Base-by-base conservation (phyloP, 92 coral and sea anemone genomes). In the Porites lobata region DNA sequence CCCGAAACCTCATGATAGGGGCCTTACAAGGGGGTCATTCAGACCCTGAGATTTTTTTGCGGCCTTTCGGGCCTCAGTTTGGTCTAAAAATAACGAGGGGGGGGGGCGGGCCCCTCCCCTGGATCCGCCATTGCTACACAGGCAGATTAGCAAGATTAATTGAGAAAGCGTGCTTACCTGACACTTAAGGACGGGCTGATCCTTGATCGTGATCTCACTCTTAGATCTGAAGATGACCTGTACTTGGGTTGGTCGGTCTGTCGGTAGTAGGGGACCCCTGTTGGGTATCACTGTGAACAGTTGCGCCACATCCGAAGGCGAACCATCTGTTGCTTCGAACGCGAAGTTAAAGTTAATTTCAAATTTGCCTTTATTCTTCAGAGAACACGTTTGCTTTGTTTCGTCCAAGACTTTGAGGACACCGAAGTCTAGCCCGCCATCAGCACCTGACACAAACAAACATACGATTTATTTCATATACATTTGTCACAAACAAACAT, bases 351-450 rank as follows among this genome's bases (percentile, higher is more conserved):
- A 98, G 84, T 90, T 98, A 93, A 98, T 98, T 79, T 98, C 99
- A 80, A 96, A 98, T 77, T 96, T 91, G 57, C 99, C 99, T 59
- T 98, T 98, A 91, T 98, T 98, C 87, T 98, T 98, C 54, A 98
- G 92, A 53, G 99, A 98, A 79, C 98, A 96, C 0, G 99, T 85
- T 73, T 96, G 99, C 20, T 98, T 98, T 59, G 96, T 92, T 78
- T 98, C 99, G 76, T 98, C 99, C 84, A 98, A 77, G 17, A 96
- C 99, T 87, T 96, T 94, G 50, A 98, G 93, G 15, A 98, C 98
- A 61, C 98, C 99, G 56, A 98, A 98, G 80, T 98, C 99, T 5
- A 98, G 92, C n/a, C 99, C 99, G 6, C 99, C 99, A 77, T 98
- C 99, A 10, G 99, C 97, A 84, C 99, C 99, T 98, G 82, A 18